Conservation (phyloP, 1,140 invertebrate species). For the Cherax quadricarinatus region DNA sequence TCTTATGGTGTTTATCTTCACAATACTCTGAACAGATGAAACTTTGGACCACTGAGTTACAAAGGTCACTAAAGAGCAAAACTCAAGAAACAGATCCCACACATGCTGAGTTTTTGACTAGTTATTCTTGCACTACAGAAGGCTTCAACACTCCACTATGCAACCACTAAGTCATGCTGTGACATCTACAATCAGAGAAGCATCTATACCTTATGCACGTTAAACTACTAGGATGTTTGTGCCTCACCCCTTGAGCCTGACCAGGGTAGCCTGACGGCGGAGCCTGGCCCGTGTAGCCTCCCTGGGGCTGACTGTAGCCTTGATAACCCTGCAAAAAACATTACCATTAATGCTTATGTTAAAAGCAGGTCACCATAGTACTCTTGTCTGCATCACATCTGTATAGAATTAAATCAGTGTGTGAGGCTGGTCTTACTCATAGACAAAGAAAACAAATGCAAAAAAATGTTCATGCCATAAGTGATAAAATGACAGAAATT, state of each 20-base stretch:
- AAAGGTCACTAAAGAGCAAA: no score
- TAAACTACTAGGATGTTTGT: not conserved
- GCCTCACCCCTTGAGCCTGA: conserved; percentile 39
- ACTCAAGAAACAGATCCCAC: not conserved
- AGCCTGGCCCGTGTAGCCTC: conserved; percentile 47
- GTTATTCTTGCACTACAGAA: no score
- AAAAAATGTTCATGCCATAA: not conserved
- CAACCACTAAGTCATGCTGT: not conserved
- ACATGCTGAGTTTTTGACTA: not conserved
- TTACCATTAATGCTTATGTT: not conserved
- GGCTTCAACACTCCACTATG: not conserved
- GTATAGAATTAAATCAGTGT: not conserved
- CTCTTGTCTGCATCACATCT: not conserved
- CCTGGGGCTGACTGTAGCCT: conserved; percentile 39
- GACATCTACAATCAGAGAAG: not conserved
- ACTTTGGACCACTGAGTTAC: no score
- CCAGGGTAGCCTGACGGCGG: conserved; percentile 16
- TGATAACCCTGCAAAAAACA: conserved; percentile 34
- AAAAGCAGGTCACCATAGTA: no score
- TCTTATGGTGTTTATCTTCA: no score
- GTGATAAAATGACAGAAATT: not conserved
- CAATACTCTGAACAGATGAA: no score
- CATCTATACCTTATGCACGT: not conserved
- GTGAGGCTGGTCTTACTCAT: not conserved
- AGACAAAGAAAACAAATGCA: not conserved